Evolutionary conservation across 2,888 invertebrate species (phyloP).

Genomic region (Netelia melanura): DNA sequence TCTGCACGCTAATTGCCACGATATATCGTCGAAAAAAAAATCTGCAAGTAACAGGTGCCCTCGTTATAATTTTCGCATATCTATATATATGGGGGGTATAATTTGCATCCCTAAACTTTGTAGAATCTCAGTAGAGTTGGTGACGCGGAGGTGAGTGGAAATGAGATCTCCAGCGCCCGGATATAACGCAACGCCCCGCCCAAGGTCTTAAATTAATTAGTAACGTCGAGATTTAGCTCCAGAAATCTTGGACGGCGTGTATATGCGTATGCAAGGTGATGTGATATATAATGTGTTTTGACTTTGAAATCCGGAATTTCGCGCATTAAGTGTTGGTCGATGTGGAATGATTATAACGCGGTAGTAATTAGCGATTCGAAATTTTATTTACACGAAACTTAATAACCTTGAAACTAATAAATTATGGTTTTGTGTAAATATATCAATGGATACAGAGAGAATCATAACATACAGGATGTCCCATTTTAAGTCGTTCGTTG

Average conservation of each 20-base stretch:
- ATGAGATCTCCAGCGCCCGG: constrained; percentile 58
- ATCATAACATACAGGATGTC: neutral
- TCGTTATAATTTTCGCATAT: neutral
- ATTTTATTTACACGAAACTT: constrained; percentile 20
- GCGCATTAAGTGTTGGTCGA: constrained; percentile 1
- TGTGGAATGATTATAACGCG: neutral
- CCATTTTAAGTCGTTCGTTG: too few species aligned
- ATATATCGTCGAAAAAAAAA: neutral
- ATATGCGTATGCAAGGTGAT: constrained; percentile 15
- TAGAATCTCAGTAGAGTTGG: constrained; percentile 35
- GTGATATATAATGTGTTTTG: constrained; percentile 42
- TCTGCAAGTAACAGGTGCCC: neutral
- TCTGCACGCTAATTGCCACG: neutral
- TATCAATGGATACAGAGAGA: too few species aligned
- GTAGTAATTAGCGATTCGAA: constrained; percentile 33
- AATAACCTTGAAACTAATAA: too few species aligned
- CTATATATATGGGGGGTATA: constrained; percentile 1
- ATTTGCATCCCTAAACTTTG: constrained; percentile 55
- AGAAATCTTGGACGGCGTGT: constrained; percentile 31
- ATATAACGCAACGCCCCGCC: constrained; percentile 33
- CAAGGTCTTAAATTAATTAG: constrained; percentile 64
- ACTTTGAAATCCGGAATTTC: constrained; percentile 41
- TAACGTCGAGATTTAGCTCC: constrained; percentile 45
- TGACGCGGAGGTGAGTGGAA: constrained; percentile 48
- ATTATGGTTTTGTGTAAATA: too few species aligned